phyloP scores from a whole-genome alignment of 2,113 vertebrate species.

The Jaculus jaculus region DNA sequence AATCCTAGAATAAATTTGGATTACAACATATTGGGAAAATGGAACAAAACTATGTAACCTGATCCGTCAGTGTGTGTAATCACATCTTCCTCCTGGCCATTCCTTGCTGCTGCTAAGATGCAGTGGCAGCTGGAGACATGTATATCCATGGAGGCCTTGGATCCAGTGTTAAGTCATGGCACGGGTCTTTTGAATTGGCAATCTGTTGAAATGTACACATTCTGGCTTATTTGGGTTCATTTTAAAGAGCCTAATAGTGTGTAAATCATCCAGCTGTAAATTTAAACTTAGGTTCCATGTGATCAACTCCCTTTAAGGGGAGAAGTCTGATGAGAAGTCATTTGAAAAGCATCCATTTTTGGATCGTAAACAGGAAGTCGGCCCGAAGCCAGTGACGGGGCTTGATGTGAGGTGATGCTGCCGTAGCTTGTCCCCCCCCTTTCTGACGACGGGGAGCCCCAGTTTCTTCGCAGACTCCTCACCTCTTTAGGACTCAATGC shows the following conservation, averaged over 20 bases:
- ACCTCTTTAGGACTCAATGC: background rate
- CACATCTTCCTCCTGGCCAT: background rate
- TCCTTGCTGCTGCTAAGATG: constrained; percentile 8
- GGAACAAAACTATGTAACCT: background rate
- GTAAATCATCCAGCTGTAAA: constrained; percentile 20
- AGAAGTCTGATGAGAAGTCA: background rate
- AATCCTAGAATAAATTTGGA: constrained; percentile 25
- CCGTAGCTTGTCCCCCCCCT: background rate
- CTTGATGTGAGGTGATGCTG: background rate
- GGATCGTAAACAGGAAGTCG: constrained; percentile 9
- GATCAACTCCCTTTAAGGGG: background rate
- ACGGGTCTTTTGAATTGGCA: background rate
- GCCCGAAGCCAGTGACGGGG: accelerated
- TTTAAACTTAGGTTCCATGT: background rate
- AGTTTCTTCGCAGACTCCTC: no score
- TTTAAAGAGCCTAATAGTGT: background rate
- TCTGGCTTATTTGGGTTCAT: background rate
- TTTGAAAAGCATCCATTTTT: background rate
- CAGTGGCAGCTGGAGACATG: constrained; percentile 28
- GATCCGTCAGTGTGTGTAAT: background rate
- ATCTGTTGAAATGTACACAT: constrained; percentile 21
- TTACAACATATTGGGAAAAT: constrained; percentile 24
- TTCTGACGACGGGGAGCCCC: background rate
- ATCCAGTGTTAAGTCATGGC: background rate
- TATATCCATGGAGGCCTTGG: background rate